Evolutionary conservation across 2,113 vertebrate genomes (phyloP).

Genomic region (Willisornis vidua): DNA sequence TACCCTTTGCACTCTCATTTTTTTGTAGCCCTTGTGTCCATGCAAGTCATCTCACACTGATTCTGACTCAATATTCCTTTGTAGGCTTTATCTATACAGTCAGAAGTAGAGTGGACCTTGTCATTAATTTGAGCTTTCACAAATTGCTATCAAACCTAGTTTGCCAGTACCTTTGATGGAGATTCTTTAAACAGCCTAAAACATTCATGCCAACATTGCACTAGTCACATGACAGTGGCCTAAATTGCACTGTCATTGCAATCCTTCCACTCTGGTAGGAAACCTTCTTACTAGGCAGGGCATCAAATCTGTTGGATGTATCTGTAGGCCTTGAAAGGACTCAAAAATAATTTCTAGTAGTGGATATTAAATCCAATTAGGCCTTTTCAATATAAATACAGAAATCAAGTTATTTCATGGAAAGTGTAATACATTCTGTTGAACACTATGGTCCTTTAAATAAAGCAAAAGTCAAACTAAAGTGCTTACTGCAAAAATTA

Average conservation of each 20-base stretch:
- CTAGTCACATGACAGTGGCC: neutral
- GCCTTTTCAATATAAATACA: neutral
- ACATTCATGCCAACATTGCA: no score
- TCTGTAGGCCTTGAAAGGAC: neutral
- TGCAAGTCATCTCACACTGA: neutral
- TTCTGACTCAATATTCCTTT: neutral
- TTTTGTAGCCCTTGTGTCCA: neutral
- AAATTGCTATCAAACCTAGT: neutral
- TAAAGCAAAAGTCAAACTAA: neutral
- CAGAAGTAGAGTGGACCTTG: neutral
- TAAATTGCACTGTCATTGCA: neutral
- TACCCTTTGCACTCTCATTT: neutral
- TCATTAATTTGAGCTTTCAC: neutral
- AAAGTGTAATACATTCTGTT: neutral
- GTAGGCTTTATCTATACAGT: neutral
- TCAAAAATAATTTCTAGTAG: neutral
- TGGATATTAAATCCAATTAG: neutral
- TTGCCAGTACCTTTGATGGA: neutral
- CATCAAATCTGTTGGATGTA: neutral
- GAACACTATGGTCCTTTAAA: fast-evolving
- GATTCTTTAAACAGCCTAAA: neutral
- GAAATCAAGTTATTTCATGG: neutral
- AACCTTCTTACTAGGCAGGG: neutral
- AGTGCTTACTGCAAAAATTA: neutral
- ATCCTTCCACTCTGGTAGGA: neutral